These are phyloP conservation scores for Poecilia gillii DNA, from an alignment of 2,797 vertebrate species.

Conservation along the genomic window DNA sequence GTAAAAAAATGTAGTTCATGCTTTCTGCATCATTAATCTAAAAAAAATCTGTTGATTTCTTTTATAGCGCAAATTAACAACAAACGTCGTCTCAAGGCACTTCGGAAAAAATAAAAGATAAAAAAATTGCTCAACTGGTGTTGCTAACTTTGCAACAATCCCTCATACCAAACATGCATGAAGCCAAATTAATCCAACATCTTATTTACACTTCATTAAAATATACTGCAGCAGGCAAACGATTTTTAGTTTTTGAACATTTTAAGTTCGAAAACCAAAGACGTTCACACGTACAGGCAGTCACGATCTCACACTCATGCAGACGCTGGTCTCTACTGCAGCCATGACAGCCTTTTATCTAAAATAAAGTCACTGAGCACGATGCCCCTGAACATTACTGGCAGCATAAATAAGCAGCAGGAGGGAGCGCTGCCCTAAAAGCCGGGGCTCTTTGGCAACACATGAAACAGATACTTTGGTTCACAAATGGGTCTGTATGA, in stretches of 20 bases:
- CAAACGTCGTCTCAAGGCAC: no score
- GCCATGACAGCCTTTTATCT: constrained; percentile 13
- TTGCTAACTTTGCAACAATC: no score
- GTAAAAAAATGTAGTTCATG: not conserved
- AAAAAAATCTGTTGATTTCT: not conserved
- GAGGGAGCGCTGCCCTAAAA: constrained; percentile 29
- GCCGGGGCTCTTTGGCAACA: constrained; percentile 14
- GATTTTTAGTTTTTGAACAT: not conserved
- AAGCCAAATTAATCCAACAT: not conserved
- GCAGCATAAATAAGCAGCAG: constrained; percentile 35
- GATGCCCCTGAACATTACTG: not conserved
- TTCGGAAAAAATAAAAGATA: no score
- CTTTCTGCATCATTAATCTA: not conserved
- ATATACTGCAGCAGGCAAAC: not conserved
- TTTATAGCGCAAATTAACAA: no score
- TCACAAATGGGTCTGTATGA: constrained; percentile 15
- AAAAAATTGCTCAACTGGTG: no score
- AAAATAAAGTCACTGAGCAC: constrained; percentile 16
- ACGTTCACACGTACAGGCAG: not conserved
- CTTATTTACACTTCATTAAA: not conserved
- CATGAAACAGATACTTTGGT: constrained; percentile 34
- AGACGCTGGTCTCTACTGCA: not conserved
- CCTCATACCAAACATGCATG: no score
- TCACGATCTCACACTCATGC: not conserved
- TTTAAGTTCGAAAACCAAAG: not conserved